Percentiles rank a stretch among this genome's conserved stretches.
These are phyloP conservation scores for Tachycineta bicolor DNA, from an alignment of 2,113 vertebrate genomes.

Conservation along the genomic window DNA sequence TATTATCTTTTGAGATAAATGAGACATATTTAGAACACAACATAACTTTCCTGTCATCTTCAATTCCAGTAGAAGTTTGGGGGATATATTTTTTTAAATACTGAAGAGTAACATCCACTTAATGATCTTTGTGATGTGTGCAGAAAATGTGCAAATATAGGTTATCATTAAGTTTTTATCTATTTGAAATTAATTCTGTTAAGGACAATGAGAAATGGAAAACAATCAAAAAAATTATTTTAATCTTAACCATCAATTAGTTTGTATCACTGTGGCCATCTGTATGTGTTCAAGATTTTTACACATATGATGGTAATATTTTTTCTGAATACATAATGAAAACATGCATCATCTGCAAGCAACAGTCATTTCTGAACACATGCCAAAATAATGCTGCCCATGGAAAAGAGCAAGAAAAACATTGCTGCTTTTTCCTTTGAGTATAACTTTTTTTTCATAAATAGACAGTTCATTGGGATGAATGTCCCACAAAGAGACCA, in stretches of 20 bases:
- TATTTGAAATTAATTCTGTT: not conserved
- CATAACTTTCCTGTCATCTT: not conserved
- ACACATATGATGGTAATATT: not conserved
- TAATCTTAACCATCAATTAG: not conserved
- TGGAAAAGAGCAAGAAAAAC: not conserved
- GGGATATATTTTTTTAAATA: not conserved
- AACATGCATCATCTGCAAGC: not conserved
- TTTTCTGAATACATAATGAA: slow-evolving; percentile 1
- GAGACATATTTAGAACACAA: not conserved
- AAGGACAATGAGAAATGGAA: not conserved
- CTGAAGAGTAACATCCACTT: not conserved
- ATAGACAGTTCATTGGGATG: not conserved
- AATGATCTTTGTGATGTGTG: not conserved
- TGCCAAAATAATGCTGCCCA: not conserved
- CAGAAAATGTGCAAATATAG: not conserved
- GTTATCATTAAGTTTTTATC: not conserved
- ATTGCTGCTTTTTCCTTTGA: not conserved
- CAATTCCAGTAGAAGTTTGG: not conserved
- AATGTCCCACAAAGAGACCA: not conserved
- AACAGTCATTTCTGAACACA: not conserved
- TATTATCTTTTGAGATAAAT: not conserved
- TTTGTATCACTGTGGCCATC: not conserved
- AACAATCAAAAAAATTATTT: not conserved
- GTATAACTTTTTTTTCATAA: not conserved
- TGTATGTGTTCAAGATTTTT: not conserved